Evolutionary conservation across 2,797 vertebrate species (phyloP), one percentile per base, ranked within the genome.

Genomic region (Rhinatrema bivittatum): DNA sequence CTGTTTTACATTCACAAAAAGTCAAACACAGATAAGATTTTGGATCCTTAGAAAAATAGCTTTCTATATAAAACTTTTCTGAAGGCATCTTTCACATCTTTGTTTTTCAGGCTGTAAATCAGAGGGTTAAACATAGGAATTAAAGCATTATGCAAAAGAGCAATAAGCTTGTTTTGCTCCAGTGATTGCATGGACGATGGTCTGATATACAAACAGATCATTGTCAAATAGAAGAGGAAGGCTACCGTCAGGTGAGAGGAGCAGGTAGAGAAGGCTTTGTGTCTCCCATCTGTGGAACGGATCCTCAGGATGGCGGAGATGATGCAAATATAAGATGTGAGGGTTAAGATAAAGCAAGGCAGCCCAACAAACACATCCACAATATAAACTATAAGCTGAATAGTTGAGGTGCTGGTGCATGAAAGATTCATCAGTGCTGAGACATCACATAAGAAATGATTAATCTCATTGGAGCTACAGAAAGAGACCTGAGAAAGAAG

Each of bases 41-140:
- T n/a, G n/a, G n/a, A n/a, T n/a, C n/a, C n/a, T n/a, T n/a, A n/a
- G n/a, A n/a, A n/a, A n/a, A n/a, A n/a, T n/a, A n/a, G n/a, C n/a
- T n/a, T n/a, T 6, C 0, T 3, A 10, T 4, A 7, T 12, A 44
- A 33, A 4, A 20, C 50, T 40, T 33, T 51, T 25, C 20, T 42
- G 15, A 58, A 52, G 9, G 29, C 24, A 37, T 39, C 4, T 37
- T 39, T 40, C 13, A 42, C 36, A 36, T 36, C 30, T 20, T 50
- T 58, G 21, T 58, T 56, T 5, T 45, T 60, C 34, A 52, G 28
- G 20, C 28, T 52, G 17, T 52, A 60, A 30, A 60, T 66, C 19
- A 62, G 12, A 5, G 58, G 46, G 3, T 51, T 58, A 14, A 51
- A 20, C 36, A 50, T 42, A 5, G 43, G 38, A 3, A 43, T 41